Evolutionary conservation across 2,797 vertebrate species (phyloP).

Genomic region (Microchirus variegatus): DNA sequence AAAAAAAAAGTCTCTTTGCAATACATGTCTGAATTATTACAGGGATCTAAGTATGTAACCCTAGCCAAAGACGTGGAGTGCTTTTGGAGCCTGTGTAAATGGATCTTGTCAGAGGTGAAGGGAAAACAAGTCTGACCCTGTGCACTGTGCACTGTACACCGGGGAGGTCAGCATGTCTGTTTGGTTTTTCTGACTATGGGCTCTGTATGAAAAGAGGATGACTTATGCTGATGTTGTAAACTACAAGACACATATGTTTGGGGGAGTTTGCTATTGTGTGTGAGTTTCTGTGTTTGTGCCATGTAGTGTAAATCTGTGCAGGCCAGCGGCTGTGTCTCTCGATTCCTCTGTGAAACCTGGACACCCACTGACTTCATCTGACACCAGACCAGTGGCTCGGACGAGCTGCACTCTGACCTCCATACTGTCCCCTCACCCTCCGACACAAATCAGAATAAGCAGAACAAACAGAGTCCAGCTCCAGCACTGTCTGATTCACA

Average conservation of each 20-base stretch:
- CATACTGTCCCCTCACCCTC: conserved; percentile 18
- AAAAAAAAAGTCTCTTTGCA: conserved; percentile 60
- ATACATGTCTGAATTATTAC: conserved; percentile 81
- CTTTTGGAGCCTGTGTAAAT: conserved; percentile 76
- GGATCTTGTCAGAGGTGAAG: conserved; percentile 78
- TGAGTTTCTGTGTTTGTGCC: conserved; percentile 11
- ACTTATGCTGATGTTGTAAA: conserved; percentile 69
- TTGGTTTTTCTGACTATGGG: conserved; percentile 72
- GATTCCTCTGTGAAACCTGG: conserved; percentile 28
- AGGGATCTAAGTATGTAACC: conserved; percentile 79
- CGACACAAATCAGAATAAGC: no score
- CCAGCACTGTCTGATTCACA: conserved; percentile 63
- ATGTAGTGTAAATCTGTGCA: conserved; percentile 20
- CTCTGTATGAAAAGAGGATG: conserved; percentile 63
- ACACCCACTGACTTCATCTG: conserved; percentile 42
- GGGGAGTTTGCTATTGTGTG: conserved; percentile 20
- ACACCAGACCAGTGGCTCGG: conserved; percentile 28
- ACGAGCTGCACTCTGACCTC: conserved; percentile 26
- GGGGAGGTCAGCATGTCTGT: conserved; percentile 74
- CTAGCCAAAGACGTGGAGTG: conserved; percentile 66
- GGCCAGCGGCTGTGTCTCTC: no score
- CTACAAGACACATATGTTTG: conserved; percentile 58
- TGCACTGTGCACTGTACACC: conserved; percentile 69
- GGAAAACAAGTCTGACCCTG: conserved; percentile 77
- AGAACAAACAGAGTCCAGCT: conserved; percentile 52